These are phyloP conservation scores for Amblyornis subalaris DNA, from an alignment of 2,113 vertebrate genomes.

Conservation along the genomic window DNA sequence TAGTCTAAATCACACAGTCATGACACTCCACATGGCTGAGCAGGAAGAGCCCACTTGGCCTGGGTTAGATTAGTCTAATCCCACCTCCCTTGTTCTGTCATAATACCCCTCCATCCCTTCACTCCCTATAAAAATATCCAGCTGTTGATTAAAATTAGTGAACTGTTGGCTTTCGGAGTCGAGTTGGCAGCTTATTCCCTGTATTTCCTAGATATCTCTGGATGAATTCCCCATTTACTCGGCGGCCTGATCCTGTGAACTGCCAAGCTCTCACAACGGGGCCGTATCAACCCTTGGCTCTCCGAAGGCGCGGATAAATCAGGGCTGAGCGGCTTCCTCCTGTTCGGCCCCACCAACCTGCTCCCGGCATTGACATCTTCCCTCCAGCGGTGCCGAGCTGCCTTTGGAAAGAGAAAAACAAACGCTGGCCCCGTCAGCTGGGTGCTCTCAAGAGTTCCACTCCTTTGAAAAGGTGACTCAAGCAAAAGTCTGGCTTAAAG, in stretches of 20 bases:
- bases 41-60: slow-evolving; percentile 67
- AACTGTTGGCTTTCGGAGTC: slow-evolving; percentile 42
- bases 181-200: slow-evolving; percentile 37
- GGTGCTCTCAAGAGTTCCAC: background rate
- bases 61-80: slow-evolving; percentile 65
- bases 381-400: background rate
- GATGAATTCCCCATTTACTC: slow-evolving; percentile 56
- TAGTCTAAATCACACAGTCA: slow-evolving; percentile 64
- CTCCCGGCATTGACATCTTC: background rate
- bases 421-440: background rate
- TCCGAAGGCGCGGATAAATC: background rate
- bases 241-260: slow-evolving; percentile 3
- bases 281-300: background rate
- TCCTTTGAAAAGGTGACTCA: background rate
- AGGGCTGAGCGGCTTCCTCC: background rate
- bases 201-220: slow-evolving; percentile 45
- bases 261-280: background rate
- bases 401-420: background rate
- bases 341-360: slow-evolving; percentile 11
- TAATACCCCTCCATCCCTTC: slow-evolving; percentile 63
- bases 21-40: slow-evolving; percentile 60
- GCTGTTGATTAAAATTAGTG: slow-evolving; percentile 69
- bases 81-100: slow-evolving; percentile 67
- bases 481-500: background rate
- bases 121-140: slow-evolving; percentile 67